Percentiles rank a stretch among this genome's conserved stretches.
phyloP scores from a whole-genome alignment of 2,113 vertebrate species.

The Leucosticte australis region DNA sequence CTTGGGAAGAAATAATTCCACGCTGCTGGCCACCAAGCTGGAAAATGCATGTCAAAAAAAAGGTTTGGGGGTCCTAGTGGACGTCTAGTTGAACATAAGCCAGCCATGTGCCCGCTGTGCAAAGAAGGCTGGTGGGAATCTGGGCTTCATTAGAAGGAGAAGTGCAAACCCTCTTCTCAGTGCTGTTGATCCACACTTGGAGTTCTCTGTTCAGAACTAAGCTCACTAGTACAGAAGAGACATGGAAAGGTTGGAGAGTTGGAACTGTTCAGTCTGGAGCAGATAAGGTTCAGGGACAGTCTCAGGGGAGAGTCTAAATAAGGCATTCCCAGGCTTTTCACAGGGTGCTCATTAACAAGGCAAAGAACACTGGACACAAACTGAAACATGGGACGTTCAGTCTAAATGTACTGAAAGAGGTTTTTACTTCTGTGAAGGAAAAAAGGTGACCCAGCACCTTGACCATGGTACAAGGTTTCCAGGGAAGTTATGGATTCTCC shows the following conservation, averaged over 20 bases:
- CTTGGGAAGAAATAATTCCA: neutral
- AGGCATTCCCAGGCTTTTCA: accelerated
- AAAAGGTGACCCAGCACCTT: neutral
- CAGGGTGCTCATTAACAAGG: too few relatives aligned
- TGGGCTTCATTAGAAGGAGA: neutral
- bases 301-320: neutral
- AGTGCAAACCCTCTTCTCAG: neutral
- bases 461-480: neutral
- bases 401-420: neutral
- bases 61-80: accelerated
- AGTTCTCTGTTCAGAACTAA: neutral
- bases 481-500: neutral
- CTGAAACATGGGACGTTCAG: neutral
- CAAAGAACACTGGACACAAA: neutral
- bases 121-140: neutral
- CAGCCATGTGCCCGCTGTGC: accelerated
- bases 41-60: neutral
- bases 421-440: neutral
- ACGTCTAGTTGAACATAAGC: neutral
- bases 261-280: neutral
- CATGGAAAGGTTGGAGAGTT: neutral
- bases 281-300: neutral
- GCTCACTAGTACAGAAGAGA: neutral
- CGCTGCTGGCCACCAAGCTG: neutral
- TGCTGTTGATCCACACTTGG: neutral